These are phyloP conservation scores for Botia kubotai DNA, from an alignment of 2,797 vertebrate species.

Conservation along the genomic window DNA sequence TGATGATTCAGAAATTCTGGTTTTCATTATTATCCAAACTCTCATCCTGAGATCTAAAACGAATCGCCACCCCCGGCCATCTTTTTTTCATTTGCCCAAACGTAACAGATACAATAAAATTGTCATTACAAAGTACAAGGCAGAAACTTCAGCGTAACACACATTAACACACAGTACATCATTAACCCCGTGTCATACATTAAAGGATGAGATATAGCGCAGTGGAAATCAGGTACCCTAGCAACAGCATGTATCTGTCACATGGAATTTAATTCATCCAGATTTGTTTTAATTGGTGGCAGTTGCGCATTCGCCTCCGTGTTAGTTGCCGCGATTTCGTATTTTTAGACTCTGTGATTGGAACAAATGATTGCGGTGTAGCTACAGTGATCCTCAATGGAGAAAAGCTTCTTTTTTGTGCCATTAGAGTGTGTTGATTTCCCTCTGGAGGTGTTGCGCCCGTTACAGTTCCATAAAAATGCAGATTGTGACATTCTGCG, in stretches of 20 bases:
- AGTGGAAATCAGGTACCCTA: slow-evolving; percentile 29
- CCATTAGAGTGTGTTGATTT: slow-evolving; percentile 57
- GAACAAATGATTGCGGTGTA: slow-evolving; percentile 26
- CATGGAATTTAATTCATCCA: background rate
- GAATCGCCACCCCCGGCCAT: too few relatives aligned
- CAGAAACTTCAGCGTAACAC: slow-evolving; percentile 2
- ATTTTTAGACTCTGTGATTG: slow-evolving; percentile 48
- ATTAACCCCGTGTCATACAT: slow-evolving; percentile 7
- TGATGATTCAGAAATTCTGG: too few relatives aligned
- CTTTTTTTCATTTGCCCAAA: background rate
- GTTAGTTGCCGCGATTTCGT: slow-evolving; percentile 13
- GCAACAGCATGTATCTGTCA: slow-evolving; percentile 51
- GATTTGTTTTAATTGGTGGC: slow-evolving; percentile 48
- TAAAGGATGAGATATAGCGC: background rate
- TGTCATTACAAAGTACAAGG: background rate
- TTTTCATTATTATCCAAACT: too few relatives aligned
- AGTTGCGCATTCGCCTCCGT: slow-evolving; percentile 13
- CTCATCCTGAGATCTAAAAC: too few relatives aligned
- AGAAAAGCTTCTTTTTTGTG: slow-evolving; percentile 31
- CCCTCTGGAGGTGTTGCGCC: slow-evolving; percentile 43
- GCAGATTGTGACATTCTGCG: slow-evolving; percentile 64
- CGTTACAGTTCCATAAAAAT: slow-evolving; percentile 61
- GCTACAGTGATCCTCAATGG: slow-evolving; percentile 47
- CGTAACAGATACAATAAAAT: slow-evolving; percentile 1
- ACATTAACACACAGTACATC: background rate